Evolutionary conservation across 1,140 invertebrate species (phyloP).

Genomic region (Ceratina australensis): DNA sequence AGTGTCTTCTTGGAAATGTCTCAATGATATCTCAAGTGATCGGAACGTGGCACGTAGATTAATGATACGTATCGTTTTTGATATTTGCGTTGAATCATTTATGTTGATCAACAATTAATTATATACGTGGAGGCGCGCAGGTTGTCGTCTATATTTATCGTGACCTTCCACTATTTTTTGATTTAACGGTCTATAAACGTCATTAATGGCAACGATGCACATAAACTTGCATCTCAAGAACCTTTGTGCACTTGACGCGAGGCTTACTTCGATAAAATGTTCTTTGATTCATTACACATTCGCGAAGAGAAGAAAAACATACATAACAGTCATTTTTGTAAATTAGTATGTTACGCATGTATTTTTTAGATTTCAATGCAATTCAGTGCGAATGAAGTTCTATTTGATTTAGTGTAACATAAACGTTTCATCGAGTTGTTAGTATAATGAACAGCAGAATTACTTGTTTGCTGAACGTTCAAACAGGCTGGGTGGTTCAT

Average conservation of each 20-base stretch:
- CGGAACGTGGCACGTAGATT: neutral
- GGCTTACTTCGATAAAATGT: too few species aligned
- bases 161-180: conserved; percentile 17
- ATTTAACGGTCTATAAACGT: conserved; percentile 38
- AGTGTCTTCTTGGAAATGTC: too few species aligned
- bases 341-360: too few species aligned
- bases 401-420: neutral
- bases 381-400: too few species aligned
- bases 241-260: too few species aligned
- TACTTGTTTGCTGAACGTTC: neutral
- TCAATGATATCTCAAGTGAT: neutral
- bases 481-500: neutral
- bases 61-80: too few species aligned
- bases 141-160: conserved; percentile 18
- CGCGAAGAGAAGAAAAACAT: too few species aligned
- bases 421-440: neutral
- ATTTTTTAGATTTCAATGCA: too few species aligned
- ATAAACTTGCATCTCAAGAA: neutral
- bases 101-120: conserved; percentile 3
- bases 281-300: too few species aligned
- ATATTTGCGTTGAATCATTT: conserved; percentile 8
- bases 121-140: neutral
- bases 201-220: neutral
- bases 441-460: neutral
- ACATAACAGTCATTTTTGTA: too few species aligned